A percentile compares a stretch with the other conserved stretches of the same genome.
Evolutionary conservation across 92 coral and sea anemone species (phyloP).

Genomic region (Parazoanthus darwini): DNA sequence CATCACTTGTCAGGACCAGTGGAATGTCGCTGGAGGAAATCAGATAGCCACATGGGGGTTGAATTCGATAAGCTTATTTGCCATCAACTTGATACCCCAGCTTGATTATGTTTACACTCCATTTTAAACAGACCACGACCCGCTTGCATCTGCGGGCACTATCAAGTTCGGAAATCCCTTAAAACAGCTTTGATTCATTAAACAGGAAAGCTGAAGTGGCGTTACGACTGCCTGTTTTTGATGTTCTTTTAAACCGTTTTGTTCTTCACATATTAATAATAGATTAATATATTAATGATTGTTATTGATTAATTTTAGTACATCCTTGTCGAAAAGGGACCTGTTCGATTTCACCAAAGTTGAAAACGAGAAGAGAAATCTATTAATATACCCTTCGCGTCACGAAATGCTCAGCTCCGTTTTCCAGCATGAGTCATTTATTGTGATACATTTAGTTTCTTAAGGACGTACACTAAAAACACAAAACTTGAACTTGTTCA

Average conservation of each 20-base stretch:
- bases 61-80: slow-evolving; percentile 27
- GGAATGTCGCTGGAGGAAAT: slow-evolving; percentile 38
- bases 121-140: background rate
- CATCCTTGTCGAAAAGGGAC: background rate
- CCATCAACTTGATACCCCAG: background rate
- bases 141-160: background rate
- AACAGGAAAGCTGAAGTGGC: background rate
- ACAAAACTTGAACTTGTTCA: no score
- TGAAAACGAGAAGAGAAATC: background rate
- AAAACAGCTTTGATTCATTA: background rate
- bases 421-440: no score
- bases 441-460: background rate
- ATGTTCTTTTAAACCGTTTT: background rate
- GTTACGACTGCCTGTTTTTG: background rate
- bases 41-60: slow-evolving; percentile 30
- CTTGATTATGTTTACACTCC: slow-evolving; percentile 32
- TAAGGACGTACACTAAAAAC: no score
- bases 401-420: background rate
- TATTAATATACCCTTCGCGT: background rate
- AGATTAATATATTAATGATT: background rate
- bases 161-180: background rate
- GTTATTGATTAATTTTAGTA: background rate
- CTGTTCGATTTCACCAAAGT: background rate
- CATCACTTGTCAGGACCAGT: slow-evolving; percentile 25
- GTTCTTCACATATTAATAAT: background rate